Evolutionary conservation across 2,888 invertebrate genomes (phyloP), one percentile per base, ranked within the genome.

Genomic region (Trimorus sp.): DNA sequence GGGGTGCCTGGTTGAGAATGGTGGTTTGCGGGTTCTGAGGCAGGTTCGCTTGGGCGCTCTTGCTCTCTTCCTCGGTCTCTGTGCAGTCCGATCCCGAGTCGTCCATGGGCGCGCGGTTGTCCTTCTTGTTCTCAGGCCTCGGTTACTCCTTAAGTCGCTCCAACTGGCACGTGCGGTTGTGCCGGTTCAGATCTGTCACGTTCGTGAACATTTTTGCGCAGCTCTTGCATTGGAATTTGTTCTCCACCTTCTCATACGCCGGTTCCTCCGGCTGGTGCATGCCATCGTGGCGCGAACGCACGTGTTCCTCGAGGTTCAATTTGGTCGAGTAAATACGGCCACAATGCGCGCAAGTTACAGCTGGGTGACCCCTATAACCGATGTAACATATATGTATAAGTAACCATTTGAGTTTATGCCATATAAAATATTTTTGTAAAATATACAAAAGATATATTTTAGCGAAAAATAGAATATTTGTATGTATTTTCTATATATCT

Each of bases 31-130:
- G 91, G 87, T 92, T 92, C 63, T 93, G 92, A 0, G 92, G 91
- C 42, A 90, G 85, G 84, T 92, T 93, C n/a, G 92, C 91, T 84
- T 93, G 92, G 11, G 93, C 93, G 70, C 87, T 90, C 76, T 89
- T 90, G 37, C 86, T 86, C 16, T 91, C 91, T 6, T 90, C 89
- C 16, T 91, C 90, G 0, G 90, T 89, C 15, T 90, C 91, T 3
- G 86, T 79, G 70, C 89, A 90, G 0, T 91, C 91, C 38, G 88
- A 80, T 59, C 90, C 91, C 0, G 91, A 90, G 11, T 85, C 87
- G 26, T 90, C 90, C 45, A 87, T 88, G 62, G 91, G 89, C 65
- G 91, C 88, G 81, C 62, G 60, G 7, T 91, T 92, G 87, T 89
- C 89, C 90, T 92, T 90, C 84, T 88, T 92, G 88, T 60, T 59